Evolutionary conservation across 2,888 invertebrate genomes (phyloP).

Genomic region (Meloe dianella): DNA sequence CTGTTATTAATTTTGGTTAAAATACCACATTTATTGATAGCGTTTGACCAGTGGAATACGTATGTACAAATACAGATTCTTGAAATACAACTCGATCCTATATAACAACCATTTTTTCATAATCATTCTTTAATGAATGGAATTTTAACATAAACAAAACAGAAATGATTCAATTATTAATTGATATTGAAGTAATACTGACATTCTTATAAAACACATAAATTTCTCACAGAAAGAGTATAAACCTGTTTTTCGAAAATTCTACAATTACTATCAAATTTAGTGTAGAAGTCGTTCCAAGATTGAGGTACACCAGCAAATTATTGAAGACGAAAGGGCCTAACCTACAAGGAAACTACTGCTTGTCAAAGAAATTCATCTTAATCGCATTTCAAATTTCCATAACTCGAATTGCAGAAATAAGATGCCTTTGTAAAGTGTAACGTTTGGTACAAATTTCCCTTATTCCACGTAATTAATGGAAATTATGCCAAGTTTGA

Average conservation of each 20-base stretch:
- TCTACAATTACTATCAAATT: neutral
- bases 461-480: no score
- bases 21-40: constrained; percentile 52
- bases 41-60: constrained; percentile 39
- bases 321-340: no score
- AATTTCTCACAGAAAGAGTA: neutral
- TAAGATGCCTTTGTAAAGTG: no score
- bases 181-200: neutral
- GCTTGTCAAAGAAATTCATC: no score
- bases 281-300: neutral
- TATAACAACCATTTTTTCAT: neutral
- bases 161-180: constrained; percentile 3
- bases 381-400: no score
- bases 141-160: constrained; percentile 3
- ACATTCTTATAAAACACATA: neutral
- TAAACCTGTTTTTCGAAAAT: constrained; percentile 1
- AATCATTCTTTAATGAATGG: neutral
- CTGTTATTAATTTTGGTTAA: constrained; percentile 56
- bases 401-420: no score
- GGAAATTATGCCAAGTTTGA: no score
- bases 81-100: constrained; percentile 30
- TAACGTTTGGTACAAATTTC: no score
- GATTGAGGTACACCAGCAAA: no score
- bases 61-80: constrained; percentile 48
- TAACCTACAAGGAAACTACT: no score